Percentiles rank a stretch among this genome's conserved stretches.
Conservation (phyloP, 2,113 vertebrate genomes). For the Lichenostomus cassidix region DNA sequence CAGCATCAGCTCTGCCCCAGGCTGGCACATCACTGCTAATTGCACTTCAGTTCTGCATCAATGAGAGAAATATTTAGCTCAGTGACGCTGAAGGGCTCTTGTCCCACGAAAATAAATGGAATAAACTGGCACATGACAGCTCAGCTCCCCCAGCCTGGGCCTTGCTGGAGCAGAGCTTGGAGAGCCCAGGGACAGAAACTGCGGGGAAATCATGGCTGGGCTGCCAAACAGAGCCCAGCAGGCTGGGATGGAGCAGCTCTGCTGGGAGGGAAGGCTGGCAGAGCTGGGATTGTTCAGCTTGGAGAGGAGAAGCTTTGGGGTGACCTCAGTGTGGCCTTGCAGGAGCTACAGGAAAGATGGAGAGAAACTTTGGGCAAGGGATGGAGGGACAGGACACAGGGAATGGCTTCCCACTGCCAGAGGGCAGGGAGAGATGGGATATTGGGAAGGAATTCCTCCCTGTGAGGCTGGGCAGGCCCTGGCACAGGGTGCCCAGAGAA, state of each 20-base stretch:
- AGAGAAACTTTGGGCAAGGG: neutral
- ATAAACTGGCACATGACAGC: neutral
- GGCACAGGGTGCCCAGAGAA: neutral
- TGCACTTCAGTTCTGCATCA: neutral
- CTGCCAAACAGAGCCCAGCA: neutral
- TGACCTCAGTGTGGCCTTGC: neutral
- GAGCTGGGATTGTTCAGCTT: neutral
- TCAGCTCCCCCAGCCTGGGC: neutral
- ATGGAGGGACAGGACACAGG: rapidly evolving
- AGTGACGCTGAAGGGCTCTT: neutral
- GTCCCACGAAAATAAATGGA: conserved; percentile 3
- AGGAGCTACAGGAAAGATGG: neutral
- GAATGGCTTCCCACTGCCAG: neutral
- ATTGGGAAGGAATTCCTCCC: neutral
- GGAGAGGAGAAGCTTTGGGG: too few species aligned
- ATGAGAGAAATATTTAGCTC: conserved; percentile 45
- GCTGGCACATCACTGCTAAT: neutral
- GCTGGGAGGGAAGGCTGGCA: neutral
- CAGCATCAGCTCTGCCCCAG: neutral
- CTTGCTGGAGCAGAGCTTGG: neutral
- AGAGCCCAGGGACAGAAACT: neutral
- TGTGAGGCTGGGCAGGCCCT: neutral
- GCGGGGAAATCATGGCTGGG: neutral
- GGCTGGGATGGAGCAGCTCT: neutral
- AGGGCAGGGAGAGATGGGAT: neutral